Evolutionary conservation across 2,888 invertebrate genomes (phyloP), one percentile per base, ranked within the genome.

Genomic region (Boloria selene): DNA sequence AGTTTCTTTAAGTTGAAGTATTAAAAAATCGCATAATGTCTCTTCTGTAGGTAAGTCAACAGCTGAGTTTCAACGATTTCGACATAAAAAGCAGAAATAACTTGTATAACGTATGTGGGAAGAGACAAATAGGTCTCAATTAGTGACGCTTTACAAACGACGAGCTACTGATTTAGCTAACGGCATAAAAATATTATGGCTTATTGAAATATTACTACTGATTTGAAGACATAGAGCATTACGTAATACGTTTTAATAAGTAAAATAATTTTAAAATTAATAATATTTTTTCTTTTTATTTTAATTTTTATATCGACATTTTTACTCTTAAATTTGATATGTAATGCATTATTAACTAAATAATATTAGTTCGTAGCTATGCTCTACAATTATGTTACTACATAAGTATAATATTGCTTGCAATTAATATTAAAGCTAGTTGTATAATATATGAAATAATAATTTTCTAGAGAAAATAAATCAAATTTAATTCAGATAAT

Each of bases 101-200:
- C 13, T 47, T 50, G 18, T 44, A 61, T 31, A 22, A 44, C 10
- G 61, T 61, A 31, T 49, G 18, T 62, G 16, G n/a, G 18, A 26
- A 47, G 55, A 26, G 74, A 79, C 80, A 56, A 58, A 87, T 89
- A 83, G 79, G 82, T 89, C 86, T 87, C 88, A 88, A 89, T 90
- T 89, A 88, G 88, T 79, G 75, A 58, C 50, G 60, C 63, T 62
- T 58, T 64, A 70, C 66, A 67, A 68, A 70, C 64, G 68, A 14
- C 51, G 56, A 67, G 63, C 65, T 53, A 69, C 69, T 64, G 66
- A 71, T 71, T 56, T 56, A 56, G n/a, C 64, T 67, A 67, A 62
- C 64, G 18, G 53, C 59, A 63, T 67, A 26, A 44, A 52, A 44
- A 42, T 45, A 52, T 61, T 52, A 61, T 26, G 13, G 18, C 7